A percentile compares a stretch with the other conserved stretches of the same genome.
Evolutionary conservation across 2,113 vertebrate genomes (phyloP).

Genomic region (Xyrauchen texanus): DNA sequence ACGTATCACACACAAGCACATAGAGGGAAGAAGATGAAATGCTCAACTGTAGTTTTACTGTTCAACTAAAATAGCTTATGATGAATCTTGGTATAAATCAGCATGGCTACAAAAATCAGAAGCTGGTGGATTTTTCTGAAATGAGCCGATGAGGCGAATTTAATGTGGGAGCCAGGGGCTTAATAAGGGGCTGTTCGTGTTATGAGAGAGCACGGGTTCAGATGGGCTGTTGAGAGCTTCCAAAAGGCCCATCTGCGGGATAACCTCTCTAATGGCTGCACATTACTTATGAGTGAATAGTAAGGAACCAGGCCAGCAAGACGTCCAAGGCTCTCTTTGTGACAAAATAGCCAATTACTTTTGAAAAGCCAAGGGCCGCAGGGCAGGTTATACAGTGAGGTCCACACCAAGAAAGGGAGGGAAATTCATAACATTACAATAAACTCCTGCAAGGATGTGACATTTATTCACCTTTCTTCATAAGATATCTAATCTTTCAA

Average conservation of each 20-base stretch:
- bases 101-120: neutral
- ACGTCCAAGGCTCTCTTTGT: slow-evolving; percentile 18
- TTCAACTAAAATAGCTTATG: neutral
- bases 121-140: neutral
- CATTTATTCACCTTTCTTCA: slow-evolving; percentile 24
- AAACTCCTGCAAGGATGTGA: slow-evolving; percentile 10
- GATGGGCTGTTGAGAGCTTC: too few species aligned
- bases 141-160: neutral
- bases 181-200: neutral
- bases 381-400: slow-evolving; percentile 12
- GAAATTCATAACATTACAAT: slow-evolving; percentile 19
- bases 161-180: neutral
- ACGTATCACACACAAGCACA: neutral
- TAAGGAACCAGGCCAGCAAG: neutral
- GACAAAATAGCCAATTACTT: slow-evolving; percentile 34
- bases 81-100: neutral
- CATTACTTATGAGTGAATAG: slow-evolving; percentile 28
- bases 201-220: neutral
- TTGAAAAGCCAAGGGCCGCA: neutral
- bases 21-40: neutral
- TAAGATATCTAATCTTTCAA: slow-evolving; percentile 9
- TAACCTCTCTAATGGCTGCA: slow-evolving; percentile 22
- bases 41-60: neutral
- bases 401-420: neutral
- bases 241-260: slow-evolving; percentile 1